Evolutionary conservation across 2,113 vertebrate species (phyloP), one percentile per base, ranked within the genome.

Genomic region (Cichladusa arquata): DNA sequence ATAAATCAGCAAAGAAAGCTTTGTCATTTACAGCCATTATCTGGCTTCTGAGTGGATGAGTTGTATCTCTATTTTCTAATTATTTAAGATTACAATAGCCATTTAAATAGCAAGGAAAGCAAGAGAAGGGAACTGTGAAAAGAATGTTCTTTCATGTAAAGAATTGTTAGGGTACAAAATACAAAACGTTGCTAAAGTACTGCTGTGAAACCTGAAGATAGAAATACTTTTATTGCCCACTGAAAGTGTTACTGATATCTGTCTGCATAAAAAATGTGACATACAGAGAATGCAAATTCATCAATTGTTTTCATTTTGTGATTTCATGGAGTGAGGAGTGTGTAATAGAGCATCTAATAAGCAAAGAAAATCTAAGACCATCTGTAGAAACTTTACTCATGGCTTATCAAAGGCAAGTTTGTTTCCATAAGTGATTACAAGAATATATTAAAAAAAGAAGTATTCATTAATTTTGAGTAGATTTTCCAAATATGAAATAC

Each of bases 1-100:
- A 98, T 96, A 97, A 97, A 97, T 95, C 86, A 97, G 96, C 91
- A 97, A 91, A 96, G 45, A 38, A 40, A 44, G 48, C 29, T 83
- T 96, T 96, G 67, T 95, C 79, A 57, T 91, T 94, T 92, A 66
- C 33, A 93, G 80, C 38, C 61, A 72, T 93, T 91, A 60, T 74
- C 93, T 70, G 79, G 58, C 83, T 92, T 96, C 85, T 65, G 6
- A 94, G 91, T 72, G 34, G 60, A 92, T 73, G 65, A 76, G 15
- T 34, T 86, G 34, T 72, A 64, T 62, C 72, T 95, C 92, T 94
- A 36, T 94, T 94, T 91, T 80, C 69, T 38, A 85, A 95, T 90
- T 96, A 81, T 62, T 96, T 92, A 73, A 29, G 5, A 53, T 53
- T 53, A 19, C 28, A 31, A 29, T 79, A 79, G 36, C 36, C 40